Base-by-base conservation (phyloP, 2,797 vertebrate genomes). In the Xerus rutilus region DNA sequence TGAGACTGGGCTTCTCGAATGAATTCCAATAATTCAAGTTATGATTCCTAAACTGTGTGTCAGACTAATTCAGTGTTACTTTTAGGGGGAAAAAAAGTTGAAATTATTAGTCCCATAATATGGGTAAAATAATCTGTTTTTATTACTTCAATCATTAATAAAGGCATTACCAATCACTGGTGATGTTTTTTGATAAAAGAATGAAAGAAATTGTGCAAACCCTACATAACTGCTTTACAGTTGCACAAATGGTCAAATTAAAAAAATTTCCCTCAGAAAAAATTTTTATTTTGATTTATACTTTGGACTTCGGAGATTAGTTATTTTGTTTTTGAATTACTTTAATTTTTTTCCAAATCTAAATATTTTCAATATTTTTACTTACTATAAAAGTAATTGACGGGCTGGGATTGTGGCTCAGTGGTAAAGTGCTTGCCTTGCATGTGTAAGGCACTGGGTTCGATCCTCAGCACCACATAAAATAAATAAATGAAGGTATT, bases 1-100 rank as follows among this genome's bases (percentile, higher is more conserved):
- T 90, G 94, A 97, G 97, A 45, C 94, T 93, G 64, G 79, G 96
- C 93, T 96, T 89, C 72, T 82, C 10, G 3, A 93, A 97, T 94
- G 96, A 97, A 97, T 97, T 98, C 96, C 89, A 97, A 95, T 97
- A 97, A 97, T 94, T 97, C 97, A 97, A 81, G 94, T 97, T 96
- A 96, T 96, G 89, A 96, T 96, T 96, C 86, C 69, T 94, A 96
- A 97, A 93, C 94, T 85, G 17, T 69, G 84, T 93, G 81, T 90
- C 93, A 96, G 91, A 89, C 89, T 86, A 83, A 94, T 96, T 97
- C 84, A 89, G 90, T 97, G 97, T 93, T 94, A 95, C 89, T 97
- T 96, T 89, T 93, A 93, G 64, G 79, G 30, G 30, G n/a, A 70
- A 82, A 65, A 64, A 47, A n/a, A 65, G 30, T 54, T 91, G 77